phyloP scores from a whole-genome alignment of 2,888 invertebrate species.

The Eilema caniola region DNA sequence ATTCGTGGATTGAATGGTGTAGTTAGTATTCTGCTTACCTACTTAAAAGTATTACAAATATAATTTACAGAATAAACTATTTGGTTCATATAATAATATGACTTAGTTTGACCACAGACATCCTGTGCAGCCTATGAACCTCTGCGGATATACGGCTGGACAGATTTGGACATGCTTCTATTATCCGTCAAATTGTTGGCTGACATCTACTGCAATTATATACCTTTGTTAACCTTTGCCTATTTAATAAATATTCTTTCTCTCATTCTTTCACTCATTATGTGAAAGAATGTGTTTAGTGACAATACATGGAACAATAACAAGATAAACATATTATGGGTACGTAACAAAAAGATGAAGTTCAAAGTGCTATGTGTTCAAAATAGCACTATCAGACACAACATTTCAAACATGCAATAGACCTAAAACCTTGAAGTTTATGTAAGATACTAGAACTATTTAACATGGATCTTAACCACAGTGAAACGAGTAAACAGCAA shows the following conservation, averaged over 20 bases:
- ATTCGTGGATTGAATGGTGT: no score
- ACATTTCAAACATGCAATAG: background rate
- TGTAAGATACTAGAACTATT: background rate
- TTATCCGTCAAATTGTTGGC: no score
- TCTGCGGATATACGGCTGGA: no score
- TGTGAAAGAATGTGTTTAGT: conserved; percentile 1
- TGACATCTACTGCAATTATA: background rate
- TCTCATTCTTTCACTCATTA: background rate
- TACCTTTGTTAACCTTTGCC: background rate
- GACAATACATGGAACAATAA: background rate
- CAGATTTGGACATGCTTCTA: no score
- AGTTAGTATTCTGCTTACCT: no score
- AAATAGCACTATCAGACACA: background rate
- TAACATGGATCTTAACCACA: background rate
- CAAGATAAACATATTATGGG: background rate
- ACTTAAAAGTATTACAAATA: no score
- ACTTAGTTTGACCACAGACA: no score
- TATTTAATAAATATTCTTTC: background rate
- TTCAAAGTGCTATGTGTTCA: background rate
- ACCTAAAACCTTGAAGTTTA: background rate
- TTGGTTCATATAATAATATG: no score
- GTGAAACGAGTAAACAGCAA: background rate
- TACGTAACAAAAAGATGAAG: background rate
- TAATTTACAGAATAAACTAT: no score
- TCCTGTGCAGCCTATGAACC: no score